A percentile compares a stretch with the other conserved stretches of the same genome.
Conservation (phyloP, 2,797 vertebrate genomes). For the Phataginus tricuspis region DNA sequence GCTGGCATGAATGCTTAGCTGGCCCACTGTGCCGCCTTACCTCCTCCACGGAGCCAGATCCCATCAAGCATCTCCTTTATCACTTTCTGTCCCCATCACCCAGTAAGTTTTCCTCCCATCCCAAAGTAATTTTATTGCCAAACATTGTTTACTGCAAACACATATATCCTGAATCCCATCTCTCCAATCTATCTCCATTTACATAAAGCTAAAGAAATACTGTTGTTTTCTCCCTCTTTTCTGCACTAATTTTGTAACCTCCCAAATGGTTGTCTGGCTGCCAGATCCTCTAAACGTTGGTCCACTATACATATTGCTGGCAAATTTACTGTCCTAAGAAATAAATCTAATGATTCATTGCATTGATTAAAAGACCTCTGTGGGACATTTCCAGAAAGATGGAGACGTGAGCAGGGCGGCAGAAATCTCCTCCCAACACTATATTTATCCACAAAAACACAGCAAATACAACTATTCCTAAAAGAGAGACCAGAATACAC, state of each 20-base stretch:
- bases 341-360: neutral
- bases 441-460: no score
- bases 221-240: neutral
- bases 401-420: no score
- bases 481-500: no score
- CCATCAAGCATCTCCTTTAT: neutral
- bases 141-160: neutral
- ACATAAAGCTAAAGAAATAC: neutral
- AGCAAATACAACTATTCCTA: no score
- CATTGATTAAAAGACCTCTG: neutral
- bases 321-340: neutral
- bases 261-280: neutral
- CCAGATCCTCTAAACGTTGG: neutral
- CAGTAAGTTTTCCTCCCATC: neutral
- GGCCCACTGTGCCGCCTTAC: no score
- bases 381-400: no score
- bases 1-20: fast-evolving
- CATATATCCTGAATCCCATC: neutral
- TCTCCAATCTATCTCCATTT: neutral
- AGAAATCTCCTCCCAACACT: no score
- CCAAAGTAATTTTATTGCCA: neutral
- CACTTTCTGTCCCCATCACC: neutral
- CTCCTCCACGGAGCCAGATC: no score
- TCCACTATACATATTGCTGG: neutral
- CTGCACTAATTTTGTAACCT: neutral